Base-by-base conservation (phyloP, 2,797 vertebrate species). In the Falco berigora region DNA sequence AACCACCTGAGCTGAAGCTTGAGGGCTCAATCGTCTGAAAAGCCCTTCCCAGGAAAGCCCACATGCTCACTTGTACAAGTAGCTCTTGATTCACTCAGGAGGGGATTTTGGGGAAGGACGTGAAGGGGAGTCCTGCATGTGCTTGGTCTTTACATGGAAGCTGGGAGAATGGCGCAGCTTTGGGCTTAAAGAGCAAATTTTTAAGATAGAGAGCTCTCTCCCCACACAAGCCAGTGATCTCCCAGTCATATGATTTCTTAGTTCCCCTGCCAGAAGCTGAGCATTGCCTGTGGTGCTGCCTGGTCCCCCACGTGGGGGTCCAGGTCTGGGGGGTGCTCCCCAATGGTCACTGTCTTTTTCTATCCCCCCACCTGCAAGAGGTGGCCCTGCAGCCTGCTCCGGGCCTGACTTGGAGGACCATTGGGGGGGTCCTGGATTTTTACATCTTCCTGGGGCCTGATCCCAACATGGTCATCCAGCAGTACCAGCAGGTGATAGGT, bases 401-500 rank as follows among this genome's bases (percentile, higher is more conserved):
- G 0, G 99, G 98, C 16, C 93, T 99, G 81, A 99, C 99, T 67
- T 99, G 99, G 99, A 98, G 99, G 14, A 98, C 98, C 5, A 98
- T 98, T 1, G 99, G 98, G 96, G 53, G 98, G 76, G 97, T 99
- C 97, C 97, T 99, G 53, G 99, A 99, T 97, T 98, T 99, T 68
- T 99, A 99, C 27, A 64, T 99, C 74, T 99, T 99, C 96, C 97
- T 99, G 40, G 99, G 99, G 14, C 97, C 98, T 0, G 85, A 97
- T 63, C 98, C 98, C 15, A 96, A 94, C 79, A 98, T 98, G 81
- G 99, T 99, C 34, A 96, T 99, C 78, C 98, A 97, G 77, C 99
- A 99, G 95, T 99, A 99, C 93, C 90, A 98, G 94, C 98, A 99
- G 40, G 98, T 99, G 76, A 93, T 99, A 94, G 99, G 99, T 99